Base-by-base conservation (phyloP, 2,113 vertebrate species). In the Octodon degus region DNA sequence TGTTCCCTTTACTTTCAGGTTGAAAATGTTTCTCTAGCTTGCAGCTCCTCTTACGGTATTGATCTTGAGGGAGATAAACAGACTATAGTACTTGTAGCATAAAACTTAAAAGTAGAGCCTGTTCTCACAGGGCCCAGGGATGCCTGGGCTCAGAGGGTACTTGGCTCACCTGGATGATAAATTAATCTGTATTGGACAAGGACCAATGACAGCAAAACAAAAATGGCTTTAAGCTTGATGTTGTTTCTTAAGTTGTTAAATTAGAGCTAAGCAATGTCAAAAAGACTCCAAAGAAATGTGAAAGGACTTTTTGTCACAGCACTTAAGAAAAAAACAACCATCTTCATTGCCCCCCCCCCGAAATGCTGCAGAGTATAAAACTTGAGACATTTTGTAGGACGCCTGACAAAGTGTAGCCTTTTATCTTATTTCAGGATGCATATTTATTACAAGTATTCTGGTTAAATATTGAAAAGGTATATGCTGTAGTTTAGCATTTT, bases 381-480 rank as follows among this genome's bases (percentile, higher is more conserved):
- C 98, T 98, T 98, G 98, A 98, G 98, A 96, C 89, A 82, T 98
- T 98, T 98, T 98, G 95, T 98, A 98, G 98, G 97, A 97, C 97
- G 96, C 98, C 97, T 98, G 98, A 98, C 94, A 96, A 84, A 97
- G 97, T 98, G 97, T 98, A 98, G 98, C 98, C 94, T 97, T 98
- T 96, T 97, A 98, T 96, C 97, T 98, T 96, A 93, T 98, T 98
- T 98, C 97, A 95, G 96, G 98, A 98, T 95, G 86, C 97, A 80
- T 99, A 99, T 99, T 99, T 99, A 99, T 99, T 98, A 98, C 97
- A 97, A 97, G 98, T 99, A 98, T 97, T 98, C 98, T 98, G 98
- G 98, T 98, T 98, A 98, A 97, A 98, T 98, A 98, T 98, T 98
- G 98, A 98, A 98, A 98, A 98, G 94, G 97, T 98, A 98, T 98